These are phyloP conservation scores for Tringa solitaria DNA, from an alignment of 2,113 vertebrate species.

Conservation along the genomic window DNA sequence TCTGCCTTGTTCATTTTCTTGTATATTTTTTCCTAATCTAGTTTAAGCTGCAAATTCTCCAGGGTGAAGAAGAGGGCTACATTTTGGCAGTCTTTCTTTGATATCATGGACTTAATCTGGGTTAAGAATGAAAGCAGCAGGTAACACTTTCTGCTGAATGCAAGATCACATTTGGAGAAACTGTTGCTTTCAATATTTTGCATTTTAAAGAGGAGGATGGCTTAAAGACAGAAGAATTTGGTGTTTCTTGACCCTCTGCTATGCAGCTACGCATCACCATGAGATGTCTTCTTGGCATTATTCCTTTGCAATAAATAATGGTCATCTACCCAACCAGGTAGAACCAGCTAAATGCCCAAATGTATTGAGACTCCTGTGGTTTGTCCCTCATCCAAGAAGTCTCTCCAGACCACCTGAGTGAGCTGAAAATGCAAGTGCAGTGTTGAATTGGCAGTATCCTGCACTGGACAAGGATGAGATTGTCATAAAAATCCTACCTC, in stretches of 20 bases:
- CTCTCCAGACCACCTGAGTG: neutral
- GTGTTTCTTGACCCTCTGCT: neutral
- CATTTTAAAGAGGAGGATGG: neutral
- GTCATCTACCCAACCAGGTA: neutral
- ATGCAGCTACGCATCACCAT: neutral
- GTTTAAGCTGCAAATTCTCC: neutral
- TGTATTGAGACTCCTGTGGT: neutral
- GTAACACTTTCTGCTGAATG: accelerated
- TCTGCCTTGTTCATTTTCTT: neutral
- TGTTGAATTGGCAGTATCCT: neutral
- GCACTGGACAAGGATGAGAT: neutral
- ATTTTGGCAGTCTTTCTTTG: neutral
- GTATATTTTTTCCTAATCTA: neutral
- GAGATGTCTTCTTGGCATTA: neutral
- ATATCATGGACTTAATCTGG: neutral
- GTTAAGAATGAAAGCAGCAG: neutral
- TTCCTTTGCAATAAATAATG: neutral
- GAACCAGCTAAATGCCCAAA: neutral
- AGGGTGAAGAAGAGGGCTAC: neutral
- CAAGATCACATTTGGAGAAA: neutral
- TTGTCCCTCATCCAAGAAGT: neutral
- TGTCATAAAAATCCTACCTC: neutral
- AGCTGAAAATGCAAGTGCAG: neutral
- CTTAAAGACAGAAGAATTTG: neutral
- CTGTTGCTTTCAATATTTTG: neutral